These are phyloP conservation scores for Fulmarus glacialis DNA, from an alignment of 2,113 vertebrate genomes.

Conservation along the genomic window DNA sequence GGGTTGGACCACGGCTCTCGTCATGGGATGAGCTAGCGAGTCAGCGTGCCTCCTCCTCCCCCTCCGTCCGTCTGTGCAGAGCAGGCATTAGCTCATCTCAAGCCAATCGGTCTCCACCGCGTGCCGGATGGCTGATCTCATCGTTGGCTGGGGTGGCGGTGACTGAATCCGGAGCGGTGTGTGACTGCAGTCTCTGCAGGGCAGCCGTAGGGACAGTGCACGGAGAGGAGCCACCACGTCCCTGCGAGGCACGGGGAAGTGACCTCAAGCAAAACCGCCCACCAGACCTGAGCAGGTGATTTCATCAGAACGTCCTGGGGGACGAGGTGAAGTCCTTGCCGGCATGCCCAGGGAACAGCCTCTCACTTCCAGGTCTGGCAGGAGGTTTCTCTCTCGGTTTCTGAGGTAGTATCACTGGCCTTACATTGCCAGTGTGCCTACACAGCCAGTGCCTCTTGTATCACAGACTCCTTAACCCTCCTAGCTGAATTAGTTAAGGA, in stretches of 20 bases:
- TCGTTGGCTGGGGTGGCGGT: neutral
- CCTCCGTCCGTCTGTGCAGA: neutral
- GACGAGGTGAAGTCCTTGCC: neutral
- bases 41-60: slow-evolving; percentile 14
- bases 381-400: neutral
- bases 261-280: neutral
- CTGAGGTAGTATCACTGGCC: neutral
- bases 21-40: neutral
- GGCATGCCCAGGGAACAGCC: neutral
- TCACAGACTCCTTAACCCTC: neutral
- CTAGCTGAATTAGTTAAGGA: neutral
- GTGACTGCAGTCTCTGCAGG: neutral
- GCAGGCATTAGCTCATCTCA: slow-evolving; percentile 62
- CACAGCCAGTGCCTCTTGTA: neutral
- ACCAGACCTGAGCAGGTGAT: neutral
- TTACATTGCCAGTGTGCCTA: neutral
- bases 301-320: neutral
- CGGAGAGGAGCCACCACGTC: neutral
- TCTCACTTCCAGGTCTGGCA: neutral
- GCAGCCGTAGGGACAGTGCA: fast-evolving
- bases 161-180: neutral
- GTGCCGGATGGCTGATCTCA: slow-evolving; percentile 58
- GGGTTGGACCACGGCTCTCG: neutral
- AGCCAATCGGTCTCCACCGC: neutral
- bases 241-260: neutral